Conservation (phyloP, 2,113 vertebrate species). For the Nesogale talazaci region DNA sequence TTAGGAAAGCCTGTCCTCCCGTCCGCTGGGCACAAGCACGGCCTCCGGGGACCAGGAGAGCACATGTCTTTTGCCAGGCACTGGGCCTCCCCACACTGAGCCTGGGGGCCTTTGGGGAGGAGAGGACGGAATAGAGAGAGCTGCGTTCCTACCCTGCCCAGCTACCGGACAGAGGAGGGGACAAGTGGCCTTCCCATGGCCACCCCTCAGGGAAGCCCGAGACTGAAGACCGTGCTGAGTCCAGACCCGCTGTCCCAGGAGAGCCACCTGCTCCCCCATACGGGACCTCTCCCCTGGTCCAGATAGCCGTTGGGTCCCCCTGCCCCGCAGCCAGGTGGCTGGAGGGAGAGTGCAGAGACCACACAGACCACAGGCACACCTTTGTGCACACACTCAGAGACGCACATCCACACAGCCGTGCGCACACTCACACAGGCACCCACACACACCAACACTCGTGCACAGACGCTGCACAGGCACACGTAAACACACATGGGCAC, state of each 20-base stretch:
- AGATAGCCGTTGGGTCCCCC: neutral
- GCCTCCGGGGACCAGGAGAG: neutral
- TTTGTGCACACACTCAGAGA: neutral
- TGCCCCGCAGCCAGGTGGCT: neutral
- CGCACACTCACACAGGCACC: fast-evolving
- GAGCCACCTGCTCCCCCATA: neutral
- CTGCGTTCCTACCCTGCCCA: fast-evolving
- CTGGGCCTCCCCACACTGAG: neutral
- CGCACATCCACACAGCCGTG: too few species aligned
- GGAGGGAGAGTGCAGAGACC: neutral
- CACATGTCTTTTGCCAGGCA: fast-evolving
- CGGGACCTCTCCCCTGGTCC: neutral
- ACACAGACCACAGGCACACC: neutral
- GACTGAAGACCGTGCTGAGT: fast-evolving
- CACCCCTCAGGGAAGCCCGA: fast-evolving
- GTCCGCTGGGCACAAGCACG: fast-evolving
- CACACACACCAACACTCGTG: too few species aligned
- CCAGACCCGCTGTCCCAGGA: too few species aligned
- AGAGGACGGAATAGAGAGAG: neutral
- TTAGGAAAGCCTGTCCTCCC: neutral
- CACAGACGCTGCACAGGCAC: too few species aligned
- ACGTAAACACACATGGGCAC: neutral
- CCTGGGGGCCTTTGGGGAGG: neutral
- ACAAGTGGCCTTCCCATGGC: neutral
- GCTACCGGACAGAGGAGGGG: fast-evolving